Evolutionary conservation across 1,140 invertebrate species (phyloP).

Genomic region (Calephelis nemesis): DNA sequence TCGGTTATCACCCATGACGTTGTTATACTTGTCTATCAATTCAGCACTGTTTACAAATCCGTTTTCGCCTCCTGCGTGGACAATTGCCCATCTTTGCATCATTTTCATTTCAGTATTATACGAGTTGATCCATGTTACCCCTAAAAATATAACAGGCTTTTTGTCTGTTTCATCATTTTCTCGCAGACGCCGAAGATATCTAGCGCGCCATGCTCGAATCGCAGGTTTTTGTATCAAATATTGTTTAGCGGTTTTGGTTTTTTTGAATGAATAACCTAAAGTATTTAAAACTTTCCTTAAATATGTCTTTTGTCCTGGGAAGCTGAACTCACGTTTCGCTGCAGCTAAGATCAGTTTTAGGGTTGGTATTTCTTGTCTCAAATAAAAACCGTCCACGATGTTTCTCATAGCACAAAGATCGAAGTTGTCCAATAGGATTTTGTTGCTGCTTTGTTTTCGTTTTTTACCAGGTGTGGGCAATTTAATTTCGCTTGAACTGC

Average conservation of each 20-base stretch:
- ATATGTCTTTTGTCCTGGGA: conserved; percentile 16
- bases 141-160: conserved; percentile 32
- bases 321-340: conserved; percentile 17
- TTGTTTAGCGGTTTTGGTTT: conserved; percentile 11
- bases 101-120: not conserved
- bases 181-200: conserved; percentile 27
- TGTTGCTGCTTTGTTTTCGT: too few species aligned
- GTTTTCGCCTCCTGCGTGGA: conserved; percentile 13
- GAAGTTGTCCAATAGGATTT: too few species aligned
- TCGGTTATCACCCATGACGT: conserved; percentile 9
- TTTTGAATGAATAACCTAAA: conserved; percentile 29
- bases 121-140: conserved; percentile 30
- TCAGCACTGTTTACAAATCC: not conserved
- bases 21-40: conserved; percentile 20
- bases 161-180: conserved; percentile 28
- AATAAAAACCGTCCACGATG: too few species aligned
- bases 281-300: conserved; percentile 14
- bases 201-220: conserved; percentile 31
- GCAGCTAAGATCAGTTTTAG: conserved; percentile 13
- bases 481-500: too few species aligned
- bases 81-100: conserved; percentile 4
- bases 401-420: too few species aligned
- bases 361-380: conserved; percentile 23
- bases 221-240: conserved; percentile 26
- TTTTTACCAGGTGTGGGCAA: too few species aligned